A percentile compares a stretch with the other conserved stretches of the same genome.
phyloP scores from a whole-genome alignment of 2,113 vertebrate species.

The Stercorarius parasiticus region DNA sequence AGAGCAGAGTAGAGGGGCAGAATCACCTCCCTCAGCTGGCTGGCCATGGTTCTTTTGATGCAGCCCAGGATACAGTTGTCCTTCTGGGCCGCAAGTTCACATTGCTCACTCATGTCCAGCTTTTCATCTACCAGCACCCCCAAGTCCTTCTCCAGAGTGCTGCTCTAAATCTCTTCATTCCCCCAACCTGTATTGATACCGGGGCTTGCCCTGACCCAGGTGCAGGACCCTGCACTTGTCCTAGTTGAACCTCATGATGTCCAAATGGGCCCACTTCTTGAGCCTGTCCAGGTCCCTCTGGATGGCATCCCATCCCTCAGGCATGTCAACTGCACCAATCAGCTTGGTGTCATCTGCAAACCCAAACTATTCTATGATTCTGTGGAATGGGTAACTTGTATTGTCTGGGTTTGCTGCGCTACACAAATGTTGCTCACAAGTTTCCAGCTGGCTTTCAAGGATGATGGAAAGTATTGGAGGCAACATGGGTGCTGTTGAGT shows the following conservation, averaged over 20 bases:
- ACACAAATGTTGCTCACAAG: neutral
- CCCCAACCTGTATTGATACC: neutral
- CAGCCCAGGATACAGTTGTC: neutral
- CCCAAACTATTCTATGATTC: neutral
- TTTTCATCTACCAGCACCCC: neutral
- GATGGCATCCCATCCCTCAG: neutral
- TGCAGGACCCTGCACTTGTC: neutral
- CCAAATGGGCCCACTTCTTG: neutral
- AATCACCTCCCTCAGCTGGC: no score
- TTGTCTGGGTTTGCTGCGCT: neutral
- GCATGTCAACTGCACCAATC: neutral
- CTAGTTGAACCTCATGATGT: neutral
- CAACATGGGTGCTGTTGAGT: neutral
- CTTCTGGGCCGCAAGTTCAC: neutral
- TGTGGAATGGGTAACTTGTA: neutral
- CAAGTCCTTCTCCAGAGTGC: neutral
- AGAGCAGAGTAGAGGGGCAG: no score
- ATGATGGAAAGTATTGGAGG: neutral
- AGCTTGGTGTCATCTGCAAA: neutral
- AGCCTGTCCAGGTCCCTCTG: neutral
- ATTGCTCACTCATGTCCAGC: neutral
- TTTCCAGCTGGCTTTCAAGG: neutral
- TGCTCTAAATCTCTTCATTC: neutral
- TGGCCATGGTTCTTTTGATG: no score
- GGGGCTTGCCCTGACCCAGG: neutral